Evolutionary conservation across 1,140 invertebrate genomes (phyloP).

Genomic region (Parapsyche elsis): DNA sequence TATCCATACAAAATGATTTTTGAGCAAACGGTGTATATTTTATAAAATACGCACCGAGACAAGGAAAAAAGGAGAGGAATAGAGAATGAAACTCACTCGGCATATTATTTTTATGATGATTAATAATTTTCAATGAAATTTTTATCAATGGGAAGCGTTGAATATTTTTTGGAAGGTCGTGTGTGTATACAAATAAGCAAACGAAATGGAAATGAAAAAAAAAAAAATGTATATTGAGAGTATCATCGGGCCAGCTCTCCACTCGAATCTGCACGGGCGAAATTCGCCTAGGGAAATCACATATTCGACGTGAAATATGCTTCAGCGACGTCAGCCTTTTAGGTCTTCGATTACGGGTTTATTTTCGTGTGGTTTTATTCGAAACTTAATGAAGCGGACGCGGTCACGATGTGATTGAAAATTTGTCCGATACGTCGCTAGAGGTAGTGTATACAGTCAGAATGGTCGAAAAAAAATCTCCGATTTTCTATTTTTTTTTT

Average conservation of each 20-base stretch:
- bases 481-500: neutral
- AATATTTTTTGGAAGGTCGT: too few relatives aligned
- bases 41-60: too few relatives aligned
- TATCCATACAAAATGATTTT: too few relatives aligned
- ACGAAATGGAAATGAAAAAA: slow-evolving; percentile 16
- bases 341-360: slow-evolving; percentile 8
- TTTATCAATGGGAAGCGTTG: too few relatives aligned
- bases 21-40: too few relatives aligned
- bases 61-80: too few relatives aligned
- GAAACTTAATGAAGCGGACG: slow-evolving; percentile 26
- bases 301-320: slow-evolving; percentile 46
- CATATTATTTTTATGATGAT: too few relatives aligned
- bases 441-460: too few relatives aligned
- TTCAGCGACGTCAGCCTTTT: slow-evolving; percentile 17
- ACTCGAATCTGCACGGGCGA: slow-evolving; percentile 30
- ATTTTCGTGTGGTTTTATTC: slow-evolving; percentile 17
- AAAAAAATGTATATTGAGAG: slow-evolving; percentile 39
- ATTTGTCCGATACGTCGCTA: neutral
- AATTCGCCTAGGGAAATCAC: slow-evolving; percentile 47
- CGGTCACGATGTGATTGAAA: slow-evolving; percentile 26
- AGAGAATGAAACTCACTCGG: too few relatives aligned
- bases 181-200: neutral
- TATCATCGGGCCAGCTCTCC: slow-evolving; percentile 19
- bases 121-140: too few relatives aligned
- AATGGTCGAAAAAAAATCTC: too few relatives aligned